Conservation (phyloP, 2,888 invertebrate species). For the Sialis fuliginosa region DNA sequence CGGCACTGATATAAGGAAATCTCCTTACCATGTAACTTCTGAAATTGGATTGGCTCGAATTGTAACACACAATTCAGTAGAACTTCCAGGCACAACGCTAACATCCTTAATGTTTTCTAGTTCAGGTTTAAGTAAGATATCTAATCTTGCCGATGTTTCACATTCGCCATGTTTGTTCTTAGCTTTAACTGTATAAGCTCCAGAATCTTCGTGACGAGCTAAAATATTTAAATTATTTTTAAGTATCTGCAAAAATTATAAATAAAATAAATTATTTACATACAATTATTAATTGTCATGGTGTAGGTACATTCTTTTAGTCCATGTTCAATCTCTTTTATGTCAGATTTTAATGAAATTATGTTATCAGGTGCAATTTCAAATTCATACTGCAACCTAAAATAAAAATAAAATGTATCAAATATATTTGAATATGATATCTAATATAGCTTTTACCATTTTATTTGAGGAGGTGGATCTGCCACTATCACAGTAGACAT, state of each 20-base stretch:
- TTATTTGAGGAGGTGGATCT: conserved; percentile 75
- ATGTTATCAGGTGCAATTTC: conserved; percentile 47
- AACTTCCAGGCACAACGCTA: conserved; percentile 56
- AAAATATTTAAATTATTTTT: not conserved
- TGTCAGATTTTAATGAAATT: conserved; percentile 41
- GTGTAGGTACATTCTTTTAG: conserved; percentile 67
- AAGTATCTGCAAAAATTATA: not conserved
- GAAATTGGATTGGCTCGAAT: conserved; percentile 83
- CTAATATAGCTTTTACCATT: too few species aligned
- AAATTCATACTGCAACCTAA: conserved; percentile 49
- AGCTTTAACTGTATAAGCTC: conserved; percentile 62
- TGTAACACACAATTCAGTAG: conserved; percentile 59
- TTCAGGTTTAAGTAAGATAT: conserved; percentile 61
- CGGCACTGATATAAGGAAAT: too few species aligned
- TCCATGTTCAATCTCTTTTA: conserved; percentile 52
- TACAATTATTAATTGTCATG: conserved; percentile 56
- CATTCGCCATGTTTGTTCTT: conserved; percentile 67
- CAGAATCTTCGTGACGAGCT: conserved; percentile 61
- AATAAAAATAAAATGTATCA: too few species aligned
- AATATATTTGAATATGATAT: too few species aligned
- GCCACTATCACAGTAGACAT: conserved; percentile 64
- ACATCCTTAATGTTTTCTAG: conserved; percentile 58
- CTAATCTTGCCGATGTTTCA: conserved; percentile 55
- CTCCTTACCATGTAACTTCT: conserved; percentile 62
- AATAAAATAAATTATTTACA: conserved; percentile 9